Conservation (phyloP, 1,140 invertebrate genomes). For the Anagrus nilaparvatae region DNA sequence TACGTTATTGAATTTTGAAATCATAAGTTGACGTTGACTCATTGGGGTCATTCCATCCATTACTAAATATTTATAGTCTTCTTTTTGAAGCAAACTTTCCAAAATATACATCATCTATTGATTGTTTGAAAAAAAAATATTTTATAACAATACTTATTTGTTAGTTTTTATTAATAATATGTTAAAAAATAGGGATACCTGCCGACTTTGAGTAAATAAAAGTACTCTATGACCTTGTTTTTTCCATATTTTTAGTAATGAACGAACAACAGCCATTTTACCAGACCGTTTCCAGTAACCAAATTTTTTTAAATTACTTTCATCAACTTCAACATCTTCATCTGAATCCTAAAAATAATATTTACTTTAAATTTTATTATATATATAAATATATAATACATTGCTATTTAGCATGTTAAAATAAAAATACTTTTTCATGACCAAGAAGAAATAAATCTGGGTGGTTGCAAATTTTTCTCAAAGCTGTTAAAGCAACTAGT, state of each 20-base stretch:
- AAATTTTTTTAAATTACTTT: conserved; percentile 44
- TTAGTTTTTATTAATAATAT: background rate
- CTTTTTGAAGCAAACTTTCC: conserved; percentile 68
- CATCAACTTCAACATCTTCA: conserved; percentile 32
- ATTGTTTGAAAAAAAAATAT: conserved; percentile 9
- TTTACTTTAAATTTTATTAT: no score
- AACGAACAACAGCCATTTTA: conserved; percentile 92
- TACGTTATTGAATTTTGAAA: conserved; percentile 78
- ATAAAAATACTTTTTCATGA: conserved; percentile 27
- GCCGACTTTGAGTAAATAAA: conserved; percentile 83
- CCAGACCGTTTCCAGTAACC: conserved; percentile 80
- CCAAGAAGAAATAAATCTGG: conserved; percentile 71
- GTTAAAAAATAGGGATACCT: conserved; percentile 35
- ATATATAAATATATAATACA: no score
- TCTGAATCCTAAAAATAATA: conserved; percentile 34
- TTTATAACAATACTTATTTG: conserved; percentile 3
- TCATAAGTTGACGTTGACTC: conserved; percentile 66
- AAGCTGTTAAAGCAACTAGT: conserved; percentile 75
- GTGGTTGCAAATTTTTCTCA: conserved; percentile 96
- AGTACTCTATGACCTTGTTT: conserved; percentile 81
- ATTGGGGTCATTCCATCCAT: conserved; percentile 88
- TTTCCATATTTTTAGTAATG: conserved; percentile 85
- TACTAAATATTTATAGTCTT: conserved; percentile 72
- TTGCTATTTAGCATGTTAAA: background rate
- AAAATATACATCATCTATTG: conserved; percentile 78